Conservation (phyloP, 2,797 vertebrate genomes). For the Pteronotus mesoamericanus region DNA sequence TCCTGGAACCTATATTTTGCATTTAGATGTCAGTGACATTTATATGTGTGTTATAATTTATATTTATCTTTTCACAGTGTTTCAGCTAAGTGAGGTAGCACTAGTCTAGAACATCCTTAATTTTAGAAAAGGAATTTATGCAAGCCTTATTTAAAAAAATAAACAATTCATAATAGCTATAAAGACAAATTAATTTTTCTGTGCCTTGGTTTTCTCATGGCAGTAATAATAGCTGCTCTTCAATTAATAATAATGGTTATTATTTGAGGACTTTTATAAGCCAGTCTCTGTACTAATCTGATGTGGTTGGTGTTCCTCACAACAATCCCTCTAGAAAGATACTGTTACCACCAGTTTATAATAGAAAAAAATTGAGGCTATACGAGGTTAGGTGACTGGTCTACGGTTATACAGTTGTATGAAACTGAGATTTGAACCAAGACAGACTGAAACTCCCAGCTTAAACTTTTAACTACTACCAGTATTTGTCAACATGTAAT, state of each 20-base stretch:
- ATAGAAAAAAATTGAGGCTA: neutral
- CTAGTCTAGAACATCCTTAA: neutral
- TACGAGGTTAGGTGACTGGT: neutral
- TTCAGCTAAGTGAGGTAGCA: neutral
- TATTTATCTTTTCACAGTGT: neutral
- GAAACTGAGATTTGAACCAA: neutral
- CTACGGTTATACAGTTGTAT: neutral
- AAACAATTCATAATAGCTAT: neutral
- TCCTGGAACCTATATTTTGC: neutral
- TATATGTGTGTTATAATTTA: neutral
- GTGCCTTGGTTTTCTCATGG: neutral
- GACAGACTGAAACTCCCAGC: neutral
- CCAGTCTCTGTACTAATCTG: neutral
- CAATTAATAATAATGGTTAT: neutral
- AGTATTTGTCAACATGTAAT: neutral
- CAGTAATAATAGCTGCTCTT: neutral
- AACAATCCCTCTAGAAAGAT: neutral
- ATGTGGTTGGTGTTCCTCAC: neutral
- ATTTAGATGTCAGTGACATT: neutral
- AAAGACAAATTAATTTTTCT: neutral
- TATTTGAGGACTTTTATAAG: neutral
- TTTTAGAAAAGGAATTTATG: conserved; percentile 6
- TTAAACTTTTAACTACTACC: neutral
- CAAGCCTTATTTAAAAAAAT: conserved; percentile 1
- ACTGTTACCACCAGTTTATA: neutral